Evolutionary conservation across 2,888 invertebrate species (phyloP), one percentile per base, ranked within the genome.

Genomic region (Pediacus dermestoides): DNA sequence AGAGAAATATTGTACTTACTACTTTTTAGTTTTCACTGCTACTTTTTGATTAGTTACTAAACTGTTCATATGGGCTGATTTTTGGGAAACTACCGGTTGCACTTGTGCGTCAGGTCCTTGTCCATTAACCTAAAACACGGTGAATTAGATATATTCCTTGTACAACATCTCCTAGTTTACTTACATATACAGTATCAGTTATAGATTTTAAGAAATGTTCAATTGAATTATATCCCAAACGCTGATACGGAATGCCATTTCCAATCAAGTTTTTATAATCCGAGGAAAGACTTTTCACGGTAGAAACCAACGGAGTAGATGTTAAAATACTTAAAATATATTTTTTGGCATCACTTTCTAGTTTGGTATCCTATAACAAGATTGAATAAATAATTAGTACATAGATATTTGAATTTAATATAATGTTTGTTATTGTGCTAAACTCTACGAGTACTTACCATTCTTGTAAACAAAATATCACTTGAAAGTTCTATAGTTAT

Each of bases 11-110:
- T 18, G 9, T 9, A 22, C 1, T 6, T 9, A 27, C 11, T 32
- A 7, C 11, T 7, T 7, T 26, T 26, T 4, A 30, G 18, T 30
- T 9, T 14, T 37, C 11, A 32, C 15, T 13, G 30, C n/a, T 33
- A 42, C n/a, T 38, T 46, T 61, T 40, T 64, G 64, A 21, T 47
- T 50, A 1, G 50, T 31, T 3, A 64, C 59, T 42, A 64, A 39
- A n/a, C 55, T 42, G 39, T 58, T 52, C 3, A 64, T 58, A 40
- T 64, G 64, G n/a, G 51, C 50, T 2, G 49, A 52, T 46, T 63
- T 62, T 16, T 45, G 42, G 18, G 50, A 53, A 8, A 53, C 37
- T 12, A 57, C 35, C 1, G 48, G 53, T 25, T 37, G 21, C 2
- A 64, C 44, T 31, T 37, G 11, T 7, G 63, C 63, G 30, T 36